phyloP scores from a whole-genome alignment of 2,888 invertebrate genomes.

The Tribolium freemani region DNA sequence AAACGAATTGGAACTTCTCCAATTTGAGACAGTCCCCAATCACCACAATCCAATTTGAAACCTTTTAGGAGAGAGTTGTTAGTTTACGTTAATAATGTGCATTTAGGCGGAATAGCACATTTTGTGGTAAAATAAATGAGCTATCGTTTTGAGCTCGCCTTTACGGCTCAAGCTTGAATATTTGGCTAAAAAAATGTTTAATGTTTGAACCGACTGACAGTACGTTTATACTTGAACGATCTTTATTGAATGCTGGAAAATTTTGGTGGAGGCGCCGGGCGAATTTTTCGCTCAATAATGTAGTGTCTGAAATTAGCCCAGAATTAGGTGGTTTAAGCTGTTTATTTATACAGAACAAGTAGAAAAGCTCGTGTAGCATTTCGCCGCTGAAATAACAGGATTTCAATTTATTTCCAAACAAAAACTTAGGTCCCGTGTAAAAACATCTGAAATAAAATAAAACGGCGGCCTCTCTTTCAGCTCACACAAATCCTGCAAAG shows the following conservation, averaged over 20 bases:
- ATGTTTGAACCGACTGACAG: no score
- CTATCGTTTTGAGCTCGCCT: no score
- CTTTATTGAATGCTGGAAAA: neutral
- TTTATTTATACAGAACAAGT: conserved; percentile 50
- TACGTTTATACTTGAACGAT: no score
- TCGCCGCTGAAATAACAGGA: conserved; percentile 50
- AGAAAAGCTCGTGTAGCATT: conserved; percentile 46
- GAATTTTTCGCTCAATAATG: neutral
- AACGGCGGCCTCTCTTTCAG: conserved; percentile 23
- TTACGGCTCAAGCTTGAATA: no score
- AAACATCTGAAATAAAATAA: conserved; percentile 33
- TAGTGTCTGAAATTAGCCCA: conserved; percentile 44
- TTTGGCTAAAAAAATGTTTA: no score
- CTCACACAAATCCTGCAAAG: conserved; percentile 31
- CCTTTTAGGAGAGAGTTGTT: neutral
- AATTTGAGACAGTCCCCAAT: conserved; percentile 12
- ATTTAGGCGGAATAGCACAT: no score
- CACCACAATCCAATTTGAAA: conserved; percentile 27
- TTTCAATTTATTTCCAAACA: conserved; percentile 49
- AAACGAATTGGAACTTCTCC: conserved; percentile 1
- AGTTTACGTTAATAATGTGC: no score
- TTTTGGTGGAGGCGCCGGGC: neutral
- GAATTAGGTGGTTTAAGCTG: conserved; percentile 51
- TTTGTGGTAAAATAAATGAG: no score
- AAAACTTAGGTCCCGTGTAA: conserved; percentile 31